Conservation (phyloP, 30 jellyfish, hydroid and myxozoan species). For the Cassiopea andromeda region DNA sequence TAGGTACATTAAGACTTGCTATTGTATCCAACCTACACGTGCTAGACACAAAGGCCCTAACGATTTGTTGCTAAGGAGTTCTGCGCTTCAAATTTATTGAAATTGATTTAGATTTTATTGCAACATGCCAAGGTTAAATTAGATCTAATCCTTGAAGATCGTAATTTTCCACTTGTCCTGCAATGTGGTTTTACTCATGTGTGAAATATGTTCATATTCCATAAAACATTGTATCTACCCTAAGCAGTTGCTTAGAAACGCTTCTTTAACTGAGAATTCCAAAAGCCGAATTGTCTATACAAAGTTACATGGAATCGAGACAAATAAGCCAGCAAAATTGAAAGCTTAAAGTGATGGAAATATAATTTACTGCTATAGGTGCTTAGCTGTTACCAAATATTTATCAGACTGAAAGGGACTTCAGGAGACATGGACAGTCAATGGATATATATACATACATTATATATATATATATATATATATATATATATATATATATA, state of each 20-base stretch:
- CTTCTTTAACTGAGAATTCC: background rate
- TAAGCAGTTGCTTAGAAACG: background rate
- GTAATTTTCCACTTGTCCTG: background rate
- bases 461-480: too few species aligned
- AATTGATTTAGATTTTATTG: too few species aligned
- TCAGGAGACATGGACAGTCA: too few species aligned
- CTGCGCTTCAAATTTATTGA: background rate
- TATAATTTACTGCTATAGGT: too few species aligned
- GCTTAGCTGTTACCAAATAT: too few species aligned
- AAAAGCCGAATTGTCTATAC: too few species aligned
- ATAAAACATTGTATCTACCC: background rate
- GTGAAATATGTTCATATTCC: background rate
- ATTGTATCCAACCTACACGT: background rate
- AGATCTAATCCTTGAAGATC: background rate
- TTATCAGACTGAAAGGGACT: too few species aligned
- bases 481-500: too few species aligned
- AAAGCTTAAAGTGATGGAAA: too few species aligned
- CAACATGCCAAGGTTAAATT: background rate
- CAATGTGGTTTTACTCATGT: background rate
- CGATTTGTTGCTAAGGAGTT: background rate
- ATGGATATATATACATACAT: too few species aligned
- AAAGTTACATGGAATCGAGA: too few species aligned
- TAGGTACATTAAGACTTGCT: background rate
- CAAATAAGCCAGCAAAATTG: too few species aligned
- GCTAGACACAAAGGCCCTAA: background rate